Base-by-base conservation (phyloP, 2,888 invertebrate genomes). In the Macrophya alboannulata region DNA sequence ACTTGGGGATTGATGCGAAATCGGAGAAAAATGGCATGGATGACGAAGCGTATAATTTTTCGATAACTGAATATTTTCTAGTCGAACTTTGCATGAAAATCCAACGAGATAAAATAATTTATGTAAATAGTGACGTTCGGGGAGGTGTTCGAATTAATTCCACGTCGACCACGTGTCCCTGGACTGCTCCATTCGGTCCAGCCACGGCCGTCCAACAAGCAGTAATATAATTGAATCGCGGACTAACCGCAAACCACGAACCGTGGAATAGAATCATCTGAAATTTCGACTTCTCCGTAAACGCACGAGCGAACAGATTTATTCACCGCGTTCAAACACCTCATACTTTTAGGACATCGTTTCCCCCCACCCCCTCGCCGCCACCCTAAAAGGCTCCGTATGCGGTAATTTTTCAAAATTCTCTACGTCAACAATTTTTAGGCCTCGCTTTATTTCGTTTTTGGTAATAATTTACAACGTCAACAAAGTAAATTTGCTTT, bases 321-420 rank as follows among this genome's bases (percentile, higher is more conserved):
- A 74, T 74, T 74, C 43, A 21, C 45, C 43, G 43, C 43, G 45
- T 74, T 45, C 43, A n/a, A 74, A 74, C 43, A 74, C 43, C 43
- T 74, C 68, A 45, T 45, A 74, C 21, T 74, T 71, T 71, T 8
- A 71, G 68, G 17, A 31, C 37, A 17, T 68, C 31, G 31, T 68
- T 31, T 17, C 68, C 68, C 15, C 15, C 17, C 3, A 45, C 74
- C 40, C 40, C n/a, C n/a, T 4, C n/a, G n/a, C 59, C 6, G n/a
- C 2, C 10, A 25, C 25, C 0, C 21, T 12, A 17, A 55, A 31
- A 31, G 31, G 31, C 31, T 31, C 31, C 31, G 62, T 43, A 68
- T n/a, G 43, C 10, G n/a, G 45, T 74, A 74, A 74, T 74, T 74
- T 74, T 74, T 74, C 74, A 74, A 74, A 74, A 74, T 74, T 74